Evolutionary conservation across 2,888 invertebrate species (phyloP).

Genomic region (Phyto melanocephala): DNA sequence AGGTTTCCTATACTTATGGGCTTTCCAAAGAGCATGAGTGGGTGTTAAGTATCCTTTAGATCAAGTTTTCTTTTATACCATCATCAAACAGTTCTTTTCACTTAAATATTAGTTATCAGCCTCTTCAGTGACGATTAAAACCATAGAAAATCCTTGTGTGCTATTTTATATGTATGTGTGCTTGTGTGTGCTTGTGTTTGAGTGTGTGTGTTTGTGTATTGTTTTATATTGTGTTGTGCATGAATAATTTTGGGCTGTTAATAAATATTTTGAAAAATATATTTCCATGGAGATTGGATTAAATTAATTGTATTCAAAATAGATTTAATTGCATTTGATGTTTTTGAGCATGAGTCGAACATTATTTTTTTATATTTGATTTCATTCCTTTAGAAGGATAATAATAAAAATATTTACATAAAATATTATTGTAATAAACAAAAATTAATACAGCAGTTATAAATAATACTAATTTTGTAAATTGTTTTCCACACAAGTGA

Average conservation of each 20-base stretch:
- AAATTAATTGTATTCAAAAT: slow-evolving; percentile 12
- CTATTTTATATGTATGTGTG: background rate
- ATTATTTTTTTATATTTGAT: background rate
- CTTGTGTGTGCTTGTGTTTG: too few relatives aligned
- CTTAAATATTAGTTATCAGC: background rate
- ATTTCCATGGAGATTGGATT: slow-evolving; percentile 9
- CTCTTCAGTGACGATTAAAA: background rate
- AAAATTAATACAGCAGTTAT: background rate
- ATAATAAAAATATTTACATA: background rate
- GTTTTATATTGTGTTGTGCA: background rate
- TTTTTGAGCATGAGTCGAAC: background rate
- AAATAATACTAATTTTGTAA: background rate
- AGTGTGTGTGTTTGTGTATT: too few relatives aligned
- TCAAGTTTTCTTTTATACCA: background rate
- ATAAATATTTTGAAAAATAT: background rate
- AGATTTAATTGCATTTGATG: background rate
- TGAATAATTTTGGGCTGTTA: background rate
- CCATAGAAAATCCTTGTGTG: slow-evolving; percentile 11
- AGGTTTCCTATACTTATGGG: background rate
- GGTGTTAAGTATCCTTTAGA: background rate
- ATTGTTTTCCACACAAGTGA: slow-evolving; percentile 28
- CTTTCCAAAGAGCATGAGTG: too few relatives aligned
- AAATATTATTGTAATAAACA: too few relatives aligned
- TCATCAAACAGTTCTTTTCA: background rate
- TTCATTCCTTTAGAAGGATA: too few relatives aligned